Conservation (phyloP, 2,888 invertebrate genomes). For the Pilophorus perplexus region DNA sequence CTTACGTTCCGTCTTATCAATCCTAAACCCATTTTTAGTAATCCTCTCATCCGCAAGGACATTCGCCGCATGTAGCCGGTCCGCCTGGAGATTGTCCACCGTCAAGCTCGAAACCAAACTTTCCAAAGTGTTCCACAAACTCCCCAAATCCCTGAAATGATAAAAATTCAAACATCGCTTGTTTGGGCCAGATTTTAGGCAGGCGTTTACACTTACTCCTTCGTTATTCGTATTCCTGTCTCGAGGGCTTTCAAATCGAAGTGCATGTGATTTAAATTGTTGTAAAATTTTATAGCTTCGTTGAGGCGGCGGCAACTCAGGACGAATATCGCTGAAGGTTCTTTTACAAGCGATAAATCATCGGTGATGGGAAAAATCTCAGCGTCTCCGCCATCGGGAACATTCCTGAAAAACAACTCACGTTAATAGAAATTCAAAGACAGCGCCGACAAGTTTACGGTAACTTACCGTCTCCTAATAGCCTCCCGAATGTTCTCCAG, state of each 20-base stretch:
- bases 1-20: constrained; percentile 40
- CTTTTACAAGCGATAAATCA: constrained; percentile 40
- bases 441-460: too few relatives aligned
- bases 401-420: neutral
- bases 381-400: neutral
- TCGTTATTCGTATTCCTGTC: constrained; percentile 38
- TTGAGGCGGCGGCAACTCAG: constrained; percentile 45
- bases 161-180: constrained; percentile 4
- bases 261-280: constrained; percentile 43
- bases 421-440: too few relatives aligned
- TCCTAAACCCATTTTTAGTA: constrained; percentile 48
- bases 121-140: constrained; percentile 34
- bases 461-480: constrained; percentile 30
- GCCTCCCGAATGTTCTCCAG: constrained; percentile 9
- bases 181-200: constrained; percentile 4
- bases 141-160: constrained; percentile 43
- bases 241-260: constrained; percentile 46
- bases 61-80: constrained; percentile 2
- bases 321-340: constrained; percentile 27
- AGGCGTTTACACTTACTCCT: constrained; percentile 33
- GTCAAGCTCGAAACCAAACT: constrained; percentile 40
- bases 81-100: constrained; percentile 36
- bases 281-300: constrained; percentile 46
- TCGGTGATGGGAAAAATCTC: constrained; percentile 41
- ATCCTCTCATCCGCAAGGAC: constrained; percentile 47